phyloP scores from a whole-genome alignment of 1,140 invertebrate genomes.

The Sitodiplosis mosellana region DNA sequence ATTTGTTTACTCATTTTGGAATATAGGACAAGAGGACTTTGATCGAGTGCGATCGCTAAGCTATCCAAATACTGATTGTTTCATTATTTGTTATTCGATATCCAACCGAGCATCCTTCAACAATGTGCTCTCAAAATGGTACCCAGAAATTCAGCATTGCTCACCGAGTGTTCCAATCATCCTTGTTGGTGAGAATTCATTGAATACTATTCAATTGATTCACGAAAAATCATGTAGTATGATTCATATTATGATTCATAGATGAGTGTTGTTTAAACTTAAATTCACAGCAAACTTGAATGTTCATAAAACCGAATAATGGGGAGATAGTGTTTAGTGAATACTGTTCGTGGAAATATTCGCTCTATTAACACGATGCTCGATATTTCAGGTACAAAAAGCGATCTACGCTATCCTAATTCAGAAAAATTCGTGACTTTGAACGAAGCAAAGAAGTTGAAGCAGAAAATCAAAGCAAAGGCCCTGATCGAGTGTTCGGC shows the following conservation, averaged over 20 bases:
- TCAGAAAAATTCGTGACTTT: slow-evolving; percentile 34
- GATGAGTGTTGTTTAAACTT: too few species aligned
- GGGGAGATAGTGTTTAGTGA: too few species aligned
- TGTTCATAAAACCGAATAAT: too few species aligned
- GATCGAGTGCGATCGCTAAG: slow-evolving; percentile 78
- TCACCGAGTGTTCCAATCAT: slow-evolving; percentile 75
- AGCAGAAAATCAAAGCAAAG: slow-evolving; percentile 55
- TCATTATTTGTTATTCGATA: slow-evolving; percentile 80
- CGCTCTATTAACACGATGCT: neutral
- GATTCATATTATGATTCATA: too few species aligned
- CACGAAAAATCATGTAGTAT: neutral
- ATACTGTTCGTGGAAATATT: too few species aligned
- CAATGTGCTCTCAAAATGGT: slow-evolving; percentile 82
- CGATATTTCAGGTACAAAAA: slow-evolving; percentile 44
- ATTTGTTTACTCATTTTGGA: neutral
- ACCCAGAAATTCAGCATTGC: slow-evolving; percentile 75
- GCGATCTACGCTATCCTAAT: slow-evolving; percentile 38
- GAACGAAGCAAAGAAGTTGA: slow-evolving; percentile 58
- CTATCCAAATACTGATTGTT: slow-evolving; percentile 78
- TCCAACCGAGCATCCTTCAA: slow-evolving; percentile 71
- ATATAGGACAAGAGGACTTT: slow-evolving; percentile 79
- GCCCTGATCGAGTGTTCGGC: slow-evolving; percentile 77
- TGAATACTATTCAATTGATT: neutral
- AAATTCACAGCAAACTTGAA: too few species aligned
- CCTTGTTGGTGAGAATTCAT: slow-evolving; percentile 61